Evolutionary conservation across 2,888 invertebrate species (phyloP), one percentile per base, ranked within the genome.

Genomic region (Diarsia brunnea): DNA sequence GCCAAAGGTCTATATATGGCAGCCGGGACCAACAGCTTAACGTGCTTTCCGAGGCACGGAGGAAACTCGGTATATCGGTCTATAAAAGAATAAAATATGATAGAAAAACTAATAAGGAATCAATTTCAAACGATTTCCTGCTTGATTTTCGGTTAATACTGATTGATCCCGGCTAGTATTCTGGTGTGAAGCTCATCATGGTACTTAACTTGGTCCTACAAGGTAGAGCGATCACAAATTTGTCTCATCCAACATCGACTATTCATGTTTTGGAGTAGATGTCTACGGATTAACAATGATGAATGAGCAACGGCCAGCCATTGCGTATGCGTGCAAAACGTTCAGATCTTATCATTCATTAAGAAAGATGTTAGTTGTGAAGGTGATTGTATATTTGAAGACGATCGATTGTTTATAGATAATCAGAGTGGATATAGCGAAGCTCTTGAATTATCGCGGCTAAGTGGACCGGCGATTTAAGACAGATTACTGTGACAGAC

Each of bases 311-410:
- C 16, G 24, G 38, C 38, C 16, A 47, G n/a, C 11, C 31, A 38
- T 8, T 27, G 21, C 7, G 47, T 21, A n/a, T 73, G 74, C 31
- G 47, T 73, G 53, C 38, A 55, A 55, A 64, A 55, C 24, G 12
- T 31, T 74, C 21, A 74, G n/a, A 75, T 65, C 14, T 58, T 60
- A 65, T 65, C 19, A n/a, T 49, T n/a, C 21, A 65, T 58, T 19
- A 11, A 24, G 43, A 65, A 43, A 45, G 58, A 24, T 65, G 27
- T 73, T 8, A 74, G 21, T 73, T 14, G 63, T 58, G 2, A 63
- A 21, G 16, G 16, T 16, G 3, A 47, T 19, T 53, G 27, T 12
- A 7, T n/a, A 61, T 19, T 31, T 16, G 10, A 72, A 60, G 51
- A 72, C 3, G 10, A 3, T 47, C 8, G 2, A 63, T 69, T 69